Evolutionary conservation across 2,797 vertebrate genomes (phyloP).

Genomic region (Ciconia nigra): DNA sequence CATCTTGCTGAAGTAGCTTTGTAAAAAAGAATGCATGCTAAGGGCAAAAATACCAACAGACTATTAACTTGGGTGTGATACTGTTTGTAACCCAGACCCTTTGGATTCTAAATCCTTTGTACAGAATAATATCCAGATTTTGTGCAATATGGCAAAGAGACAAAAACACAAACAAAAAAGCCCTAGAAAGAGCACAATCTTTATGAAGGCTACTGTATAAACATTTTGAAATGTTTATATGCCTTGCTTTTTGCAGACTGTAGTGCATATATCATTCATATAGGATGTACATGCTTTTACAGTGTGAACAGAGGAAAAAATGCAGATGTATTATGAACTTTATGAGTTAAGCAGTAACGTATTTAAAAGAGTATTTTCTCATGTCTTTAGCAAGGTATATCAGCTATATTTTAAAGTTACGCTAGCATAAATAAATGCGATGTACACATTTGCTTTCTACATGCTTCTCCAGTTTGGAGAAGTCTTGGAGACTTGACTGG

Average conservation of each 20-base stretch:
- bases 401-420: not conserved
- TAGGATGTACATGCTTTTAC: not conserved
- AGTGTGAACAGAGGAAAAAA: not conserved
- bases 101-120: slow-evolving; percentile 18
- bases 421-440: not conserved
- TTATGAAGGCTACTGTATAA: not conserved
- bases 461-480: not conserved
- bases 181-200: slow-evolving; percentile 24
- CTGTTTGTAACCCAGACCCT: slow-evolving; percentile 15
- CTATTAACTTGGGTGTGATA: slow-evolving; percentile 46
- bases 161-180: not conserved
- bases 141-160: slow-evolving; percentile 7
- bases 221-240: not conserved
- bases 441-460: not conserved
- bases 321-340: not conserved
- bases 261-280: not conserved
- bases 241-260: not conserved
- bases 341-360: not conserved
- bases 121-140: slow-evolving; percentile 28
- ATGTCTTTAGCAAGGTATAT: not conserved
- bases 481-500: not conserved
- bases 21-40: slow-evolving; percentile 38
- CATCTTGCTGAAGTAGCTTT: slow-evolving; percentile 44
- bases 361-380: not conserved
- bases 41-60: slow-evolving; percentile 44